phyloP scores from a whole-genome alignment of 2,888 invertebrate species.

The Machimus rusticus region DNA sequence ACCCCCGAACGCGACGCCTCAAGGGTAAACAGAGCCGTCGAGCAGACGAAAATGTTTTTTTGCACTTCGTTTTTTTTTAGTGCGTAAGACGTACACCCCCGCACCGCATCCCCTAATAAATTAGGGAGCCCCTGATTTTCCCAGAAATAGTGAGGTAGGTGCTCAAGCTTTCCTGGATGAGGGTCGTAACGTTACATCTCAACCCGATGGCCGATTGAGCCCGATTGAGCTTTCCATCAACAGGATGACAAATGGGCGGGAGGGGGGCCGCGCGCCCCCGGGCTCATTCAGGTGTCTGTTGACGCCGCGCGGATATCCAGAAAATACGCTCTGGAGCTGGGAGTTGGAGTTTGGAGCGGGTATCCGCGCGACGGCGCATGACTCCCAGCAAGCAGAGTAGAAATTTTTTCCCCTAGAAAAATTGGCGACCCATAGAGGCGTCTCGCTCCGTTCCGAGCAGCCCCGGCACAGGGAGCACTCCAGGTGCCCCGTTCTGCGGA shows the following conservation, averaged over 20 bases:
- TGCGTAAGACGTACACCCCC: background rate
- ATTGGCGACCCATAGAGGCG: background rate
- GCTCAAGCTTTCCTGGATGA: background rate
- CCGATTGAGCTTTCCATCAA: constrained; percentile 24
- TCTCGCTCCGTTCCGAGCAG: background rate
- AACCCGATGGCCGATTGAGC: constrained; percentile 1
- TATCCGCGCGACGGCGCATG: constrained; percentile 18
- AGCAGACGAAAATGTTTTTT: background rate
- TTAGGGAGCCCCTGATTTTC: background rate
- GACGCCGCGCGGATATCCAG: constrained; percentile 32
- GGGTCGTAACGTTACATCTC: background rate
- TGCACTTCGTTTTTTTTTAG: background rate
- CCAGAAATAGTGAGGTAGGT: background rate
- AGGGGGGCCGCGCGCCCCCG: background rate
- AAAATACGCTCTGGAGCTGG: background rate
- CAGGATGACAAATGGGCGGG: constrained; percentile 19
- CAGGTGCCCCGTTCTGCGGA: background rate
- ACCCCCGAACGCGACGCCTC: background rate
- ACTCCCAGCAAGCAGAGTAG: background rate
- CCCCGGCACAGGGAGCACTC: background rate
- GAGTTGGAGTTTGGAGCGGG: background rate
- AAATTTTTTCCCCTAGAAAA: background rate
- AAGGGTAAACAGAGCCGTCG: background rate
- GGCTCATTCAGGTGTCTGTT: constrained; percentile 28
- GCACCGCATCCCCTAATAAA: background rate